Conservation (phyloP, 2,888 invertebrate genomes). For the Acronicta leporina region DNA sequence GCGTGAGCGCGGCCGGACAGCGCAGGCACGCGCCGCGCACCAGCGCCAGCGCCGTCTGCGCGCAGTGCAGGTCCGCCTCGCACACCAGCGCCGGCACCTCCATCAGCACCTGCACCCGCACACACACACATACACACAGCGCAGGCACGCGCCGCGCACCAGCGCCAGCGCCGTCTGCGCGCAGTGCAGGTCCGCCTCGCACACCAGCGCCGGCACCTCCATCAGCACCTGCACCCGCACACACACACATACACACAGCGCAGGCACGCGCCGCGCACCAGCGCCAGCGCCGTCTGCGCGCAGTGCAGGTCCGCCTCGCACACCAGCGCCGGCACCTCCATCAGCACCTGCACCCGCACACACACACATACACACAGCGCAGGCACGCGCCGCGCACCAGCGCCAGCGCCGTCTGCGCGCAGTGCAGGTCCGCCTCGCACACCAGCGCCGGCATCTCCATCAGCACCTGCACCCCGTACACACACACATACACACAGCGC, state of each 20-base stretch:
- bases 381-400: constrained; percentile 95
- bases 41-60: constrained; percentile 95
- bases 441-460: constrained; percentile 97
- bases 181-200: constrained; percentile 98
- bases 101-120: constrained; percentile 92
- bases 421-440: constrained; percentile 98
- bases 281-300: constrained; percentile 95
- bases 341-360: constrained; percentile 92
- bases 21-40: constrained; percentile 94
- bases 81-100: constrained; percentile 97
- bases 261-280: constrained; percentile 94
- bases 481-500: too few species aligned
- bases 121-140: too few species aligned
- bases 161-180: constrained; percentile 96
- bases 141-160: constrained; percentile 94
- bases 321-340: constrained; percentile 96
- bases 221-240: constrained; percentile 93
- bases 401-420: constrained; percentile 96
- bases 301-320: constrained; percentile 99
- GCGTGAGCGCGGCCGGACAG: constrained; percentile 93
- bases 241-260: too few species aligned
- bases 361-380: too few species aligned
- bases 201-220: constrained; percentile 97
- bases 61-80: constrained; percentile 98
- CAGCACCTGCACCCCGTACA: constrained; percentile 93